Base-by-base conservation (phyloP, 2,888 invertebrate species). In the Iphiclides podalirius region DNA sequence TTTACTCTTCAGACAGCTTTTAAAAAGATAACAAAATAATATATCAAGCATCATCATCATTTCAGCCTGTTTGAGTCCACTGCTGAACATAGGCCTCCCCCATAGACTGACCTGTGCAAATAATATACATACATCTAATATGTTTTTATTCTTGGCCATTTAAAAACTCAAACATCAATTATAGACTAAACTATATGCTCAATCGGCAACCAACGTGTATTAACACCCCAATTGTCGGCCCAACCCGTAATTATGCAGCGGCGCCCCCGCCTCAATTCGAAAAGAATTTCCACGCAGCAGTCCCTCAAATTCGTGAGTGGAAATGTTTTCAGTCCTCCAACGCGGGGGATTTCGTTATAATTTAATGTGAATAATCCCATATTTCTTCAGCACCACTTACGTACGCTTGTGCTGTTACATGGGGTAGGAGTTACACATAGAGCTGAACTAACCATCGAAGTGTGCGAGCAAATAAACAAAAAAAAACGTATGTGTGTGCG, bases 311-410 rank as follows among this genome's bases (percentile, higher is more conserved):
- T 28, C 45, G 40, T 41, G 28, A 14, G 17, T 40, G 31, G 40
- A 31, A 50, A 45, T 50, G 40, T 50, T 50, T 50, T 44, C 40
- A 45, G 44, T 45, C 36, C 45, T 38, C 49, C 11, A 35, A 45
- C 39, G 28, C 40, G 44, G 40, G 48, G 50, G 40, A n/a, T 17
- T 50, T 20, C 65, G 66, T 70, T 70, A 66, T 82, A 79, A 79
- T 81, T 79, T 72, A 78, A 81, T 80, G 79, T 78, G 75, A 79
- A 82, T 82, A 77, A 71, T 73, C 68, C 67, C 63, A 61, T 73
- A 70, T 78, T 75, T 71, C 70, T 70, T 65, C 71, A 61, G 61
- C 61, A 60, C 64, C 67, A 72, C 69, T 75, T 75, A 73, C 68
- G 68, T 70, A 66, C 66, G 63, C 60, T 56, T 61, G 65, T n/a